Percentiles rank a stretch among this genome's conserved stretches.
Conservation (phyloP, 2,888 invertebrate species). For the Leptogaster cylindrica region DNA sequence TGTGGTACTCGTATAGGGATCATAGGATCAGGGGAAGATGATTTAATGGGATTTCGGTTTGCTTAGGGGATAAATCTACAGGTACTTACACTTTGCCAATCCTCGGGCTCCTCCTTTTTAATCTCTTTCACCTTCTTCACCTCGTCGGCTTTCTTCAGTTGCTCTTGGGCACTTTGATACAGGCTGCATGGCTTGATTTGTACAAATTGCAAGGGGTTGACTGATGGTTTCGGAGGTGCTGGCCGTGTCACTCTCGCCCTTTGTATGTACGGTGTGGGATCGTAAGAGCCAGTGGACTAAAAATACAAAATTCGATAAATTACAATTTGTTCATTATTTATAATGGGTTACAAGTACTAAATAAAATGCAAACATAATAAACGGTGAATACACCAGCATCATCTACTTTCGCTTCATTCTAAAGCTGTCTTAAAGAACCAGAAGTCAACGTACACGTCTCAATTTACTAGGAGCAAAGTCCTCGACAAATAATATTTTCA, state of each 20-base stretch:
- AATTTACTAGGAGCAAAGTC: too few species aligned
- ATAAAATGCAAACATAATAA: neutral
- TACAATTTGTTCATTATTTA: slow-evolving; percentile 6
- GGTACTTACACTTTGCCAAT: slow-evolving; percentile 87
- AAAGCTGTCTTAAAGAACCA: too few species aligned
- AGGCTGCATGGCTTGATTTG: slow-evolving; percentile 87
- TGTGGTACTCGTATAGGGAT: neutral
- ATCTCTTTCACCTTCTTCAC: slow-evolving; percentile 83
- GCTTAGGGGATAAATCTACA: too few species aligned
- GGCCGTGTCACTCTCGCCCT: slow-evolving; percentile 70
- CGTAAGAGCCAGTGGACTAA: slow-evolving; percentile 60
- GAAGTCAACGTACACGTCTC: too few species aligned
- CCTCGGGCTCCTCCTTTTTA: slow-evolving; percentile 82
- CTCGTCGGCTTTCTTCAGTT: slow-evolving; percentile 82
- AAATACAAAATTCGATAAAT: slow-evolving; percentile 48
- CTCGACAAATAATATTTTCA: too few species aligned
- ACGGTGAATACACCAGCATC: neutral
- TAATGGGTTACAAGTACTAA: neutral
- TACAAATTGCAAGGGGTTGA: slow-evolving; percentile 87
- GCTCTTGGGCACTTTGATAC: slow-evolving; percentile 83
- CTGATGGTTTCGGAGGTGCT: slow-evolving; percentile 82
- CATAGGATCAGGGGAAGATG: neutral
- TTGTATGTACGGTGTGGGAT: slow-evolving; percentile 61
- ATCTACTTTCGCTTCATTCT: neutral
- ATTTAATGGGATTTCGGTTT: slow-evolving; percentile 8